Evolutionary conservation across 2,888 invertebrate genomes (phyloP).

Genomic region (Salpingus planirostris): DNA sequence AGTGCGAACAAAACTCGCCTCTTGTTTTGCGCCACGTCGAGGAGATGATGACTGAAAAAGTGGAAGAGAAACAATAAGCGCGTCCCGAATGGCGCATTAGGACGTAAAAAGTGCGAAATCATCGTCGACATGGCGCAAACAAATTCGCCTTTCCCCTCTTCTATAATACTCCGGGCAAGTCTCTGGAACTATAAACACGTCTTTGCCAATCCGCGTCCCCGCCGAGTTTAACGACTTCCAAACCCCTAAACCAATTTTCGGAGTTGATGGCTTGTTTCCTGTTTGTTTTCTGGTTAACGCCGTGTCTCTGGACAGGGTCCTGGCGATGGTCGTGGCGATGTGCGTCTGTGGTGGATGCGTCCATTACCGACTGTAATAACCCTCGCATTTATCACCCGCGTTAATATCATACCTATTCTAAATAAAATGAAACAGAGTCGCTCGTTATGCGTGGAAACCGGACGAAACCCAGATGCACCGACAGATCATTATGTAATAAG

Average conservation of each 20-base stretch:
- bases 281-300: conserved; percentile 10
- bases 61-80: conserved; percentile 14
- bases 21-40: too few relatives aligned
- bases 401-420: too few relatives aligned
- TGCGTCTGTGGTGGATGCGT: too few relatives aligned
- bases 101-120: conserved; percentile 16
- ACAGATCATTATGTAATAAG: too few relatives aligned
- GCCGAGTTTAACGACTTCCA: conserved; percentile 14
- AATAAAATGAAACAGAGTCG: too few relatives aligned
- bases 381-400: too few relatives aligned
- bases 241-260: conserved; percentile 14
- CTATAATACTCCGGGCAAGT: too few relatives aligned
- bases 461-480: too few relatives aligned
- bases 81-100: conserved; percentile 14
- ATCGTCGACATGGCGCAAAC: conserved; percentile 12
- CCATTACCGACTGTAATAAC: too few relatives aligned
- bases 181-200: conserved; percentile 16
- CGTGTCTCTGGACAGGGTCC: too few relatives aligned
- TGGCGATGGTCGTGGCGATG: too few relatives aligned
- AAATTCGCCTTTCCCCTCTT: conserved; percentile 12
- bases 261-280: conserved; percentile 13
- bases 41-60: conserved; percentile 8
- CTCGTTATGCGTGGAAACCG: too few relatives aligned
- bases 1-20: background rate
- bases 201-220: conserved; percentile 12